Conservation (phyloP, 2,888 invertebrate genomes). For the Muscina levida region DNA sequence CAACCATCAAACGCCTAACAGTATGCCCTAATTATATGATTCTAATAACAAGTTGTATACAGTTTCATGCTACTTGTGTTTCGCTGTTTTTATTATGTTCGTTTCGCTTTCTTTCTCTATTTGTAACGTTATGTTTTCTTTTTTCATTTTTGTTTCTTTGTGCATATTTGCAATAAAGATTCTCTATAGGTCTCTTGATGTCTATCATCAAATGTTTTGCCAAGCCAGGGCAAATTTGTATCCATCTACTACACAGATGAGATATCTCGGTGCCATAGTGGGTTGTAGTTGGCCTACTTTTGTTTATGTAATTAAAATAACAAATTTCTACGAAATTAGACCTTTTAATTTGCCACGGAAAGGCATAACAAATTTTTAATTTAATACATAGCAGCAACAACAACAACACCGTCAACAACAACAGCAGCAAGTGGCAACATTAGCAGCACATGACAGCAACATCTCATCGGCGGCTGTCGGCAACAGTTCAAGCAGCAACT, state of each 20-base stretch:
- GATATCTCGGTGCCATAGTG: neutral
- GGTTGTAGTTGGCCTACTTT: constrained; percentile 56
- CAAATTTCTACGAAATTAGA: constrained; percentile 61
- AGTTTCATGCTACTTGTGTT: constrained; percentile 9
- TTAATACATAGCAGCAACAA: constrained; percentile 45
- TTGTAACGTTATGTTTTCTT: neutral
- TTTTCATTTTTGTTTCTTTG: too few relatives aligned
- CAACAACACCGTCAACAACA: neutral
- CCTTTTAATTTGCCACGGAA: constrained; percentile 65
- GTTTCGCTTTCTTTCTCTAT: neutral
- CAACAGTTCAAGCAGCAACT: constrained; percentile 24
- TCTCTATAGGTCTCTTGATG: constrained; percentile 17
- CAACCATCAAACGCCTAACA: neutral
- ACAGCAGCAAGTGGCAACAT: constrained; percentile 16
- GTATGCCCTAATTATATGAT: constrained; percentile 27
- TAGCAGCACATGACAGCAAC: neutral
- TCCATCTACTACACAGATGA: too few relatives aligned
- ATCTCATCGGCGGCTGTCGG: constrained; percentile 15
- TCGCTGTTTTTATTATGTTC: neutral
- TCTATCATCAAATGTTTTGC: neutral
- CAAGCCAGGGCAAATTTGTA: too few relatives aligned
- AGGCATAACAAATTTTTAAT: constrained; percentile 63
- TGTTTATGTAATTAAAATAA: constrained; percentile 63
- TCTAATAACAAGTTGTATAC: neutral
- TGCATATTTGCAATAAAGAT: constrained; percentile 14